Evolutionary conservation across 2,113 vertebrate genomes (phyloP), one percentile per base, ranked within the genome.

Genomic region (Plotosus lineatus): DNA sequence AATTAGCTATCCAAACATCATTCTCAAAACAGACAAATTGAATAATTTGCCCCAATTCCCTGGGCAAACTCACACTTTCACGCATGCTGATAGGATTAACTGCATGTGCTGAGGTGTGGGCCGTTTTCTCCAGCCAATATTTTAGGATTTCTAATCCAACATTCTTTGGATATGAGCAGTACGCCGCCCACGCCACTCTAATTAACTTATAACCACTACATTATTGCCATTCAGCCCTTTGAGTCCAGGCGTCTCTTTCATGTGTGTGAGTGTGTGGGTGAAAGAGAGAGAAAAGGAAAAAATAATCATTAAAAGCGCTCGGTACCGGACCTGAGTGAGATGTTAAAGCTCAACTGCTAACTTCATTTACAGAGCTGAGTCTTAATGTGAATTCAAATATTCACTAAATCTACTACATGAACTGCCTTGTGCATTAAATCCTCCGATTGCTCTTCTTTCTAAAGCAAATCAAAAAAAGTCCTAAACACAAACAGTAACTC

Each of bases 41-140:
- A 91, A 90, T 90, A 88, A 91, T 90, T 91, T 55, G 36, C 58
- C 60, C 79, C 75, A 89, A 89, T 90, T 88, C 86, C 85, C 86
- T 83, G 81, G 75, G 84, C 85, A 91, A 93, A 91, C 89, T 90
- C 83, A 84, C 83, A 75, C 84, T 55, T 85, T 80, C 86, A 86
- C 31, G 83, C 83, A 86, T 23, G 80, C 87, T 88, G 90, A 90
- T 86, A 81, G 87, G 84, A 88, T 89, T 91, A 92, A 90, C 86
- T 81, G 89, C 84, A 77, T 66, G 78, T 83, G 83, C 85, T 89
- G 87, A 80, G 82, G 68, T 21, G 75, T 87, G 79, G 88, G 90
- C 86, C 88, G 84, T 86, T 84, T 68, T 85, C 83, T 81, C 80
- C 72, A 61, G 81, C 63, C 79, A 56, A 78, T 44, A 60, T 87